Evolutionary conservation across 2,113 vertebrate genomes (phyloP), one percentile per base, ranked within the genome.

Genomic region (Grammomys surdaster): DNA sequence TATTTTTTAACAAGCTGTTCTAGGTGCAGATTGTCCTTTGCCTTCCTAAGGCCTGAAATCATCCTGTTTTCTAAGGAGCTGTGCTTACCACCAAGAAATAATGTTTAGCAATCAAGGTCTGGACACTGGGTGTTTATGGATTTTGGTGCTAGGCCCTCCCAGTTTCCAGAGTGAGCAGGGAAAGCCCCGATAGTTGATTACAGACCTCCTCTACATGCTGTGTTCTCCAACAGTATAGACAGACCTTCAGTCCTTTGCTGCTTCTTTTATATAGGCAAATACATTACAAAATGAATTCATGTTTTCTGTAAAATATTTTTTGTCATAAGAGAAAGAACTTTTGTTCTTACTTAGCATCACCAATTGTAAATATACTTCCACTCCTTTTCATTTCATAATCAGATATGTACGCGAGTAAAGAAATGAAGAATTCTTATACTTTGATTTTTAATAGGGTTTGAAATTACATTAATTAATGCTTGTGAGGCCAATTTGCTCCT

Each of bases 281-380:
- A n/a, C 2, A 80, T 89, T 76, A 86, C 63, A 94, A 72, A 89
- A n/a, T 70, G 73, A 91, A 94, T 14, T 31, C 1, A 36, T 90
- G 40, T 48, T 90, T 77, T 31, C 75, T 77, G 14, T 19, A 46
- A 28, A 28, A 16, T 77, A 77, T 36, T 82, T 84, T 84, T 84
- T 82, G 76, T 86, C 51, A 78, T 67, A 93, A 95, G 86, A 82
- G 46, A 93, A 78, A 65, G 40, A 31, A 84, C 22, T 17, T 86
- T 80, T 87, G 89, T 89, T 95, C 72, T 86, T 28, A 88, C 54
- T 20, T 31, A 51, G 77, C 77, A 80, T 56, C 90, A 24, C 48
- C 48, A 63, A 3, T 84, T 84, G 7, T 58, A 63, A 7, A 54
- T 86, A 76, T 1, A 77, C 26, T 94, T 72, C 43, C 10, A 54